A percentile compares a stretch with the other conserved stretches of the same genome.
phyloP scores from a whole-genome alignment of 2,888 invertebrate species.

The Pherbina coryleti region DNA sequence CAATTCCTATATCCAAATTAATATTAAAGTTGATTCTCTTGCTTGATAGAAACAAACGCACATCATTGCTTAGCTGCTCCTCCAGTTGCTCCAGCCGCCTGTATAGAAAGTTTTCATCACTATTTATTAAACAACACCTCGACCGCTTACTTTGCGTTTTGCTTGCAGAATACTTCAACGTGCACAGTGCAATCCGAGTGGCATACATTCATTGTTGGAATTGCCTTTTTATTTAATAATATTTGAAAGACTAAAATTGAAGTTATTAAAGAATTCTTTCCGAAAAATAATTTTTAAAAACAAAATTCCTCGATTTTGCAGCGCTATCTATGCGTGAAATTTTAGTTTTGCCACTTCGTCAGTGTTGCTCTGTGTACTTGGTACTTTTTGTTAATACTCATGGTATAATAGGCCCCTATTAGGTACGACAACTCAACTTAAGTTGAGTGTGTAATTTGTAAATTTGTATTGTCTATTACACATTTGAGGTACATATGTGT shows the following conservation, averaged over 20 bases:
- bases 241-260: background rate
- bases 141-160: conserved; percentile 51
- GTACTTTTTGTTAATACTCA: no score
- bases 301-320: no score
- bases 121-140: background rate
- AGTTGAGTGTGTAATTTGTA: no score
- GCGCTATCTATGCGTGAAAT: no score
- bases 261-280: background rate
- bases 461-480: no score
- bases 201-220: background rate
- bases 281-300: background rate
- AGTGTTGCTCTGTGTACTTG: no score
- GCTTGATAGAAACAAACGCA: conserved; percentile 41
- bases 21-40: conserved; percentile 43
- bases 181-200: conserved; percentile 50
- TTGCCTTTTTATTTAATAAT: no score
- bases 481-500: no score
- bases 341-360: no score
- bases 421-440: no score
- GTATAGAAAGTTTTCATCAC: background rate
- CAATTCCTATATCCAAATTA: conserved; percentile 35
- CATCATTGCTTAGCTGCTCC: conserved; percentile 44
- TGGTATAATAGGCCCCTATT: no score
- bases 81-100: conserved; percentile 53
- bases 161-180: conserved; percentile 57